Conservation (phyloP, 2,113 vertebrate species). For the Petrocephalus microphthalmus region DNA sequence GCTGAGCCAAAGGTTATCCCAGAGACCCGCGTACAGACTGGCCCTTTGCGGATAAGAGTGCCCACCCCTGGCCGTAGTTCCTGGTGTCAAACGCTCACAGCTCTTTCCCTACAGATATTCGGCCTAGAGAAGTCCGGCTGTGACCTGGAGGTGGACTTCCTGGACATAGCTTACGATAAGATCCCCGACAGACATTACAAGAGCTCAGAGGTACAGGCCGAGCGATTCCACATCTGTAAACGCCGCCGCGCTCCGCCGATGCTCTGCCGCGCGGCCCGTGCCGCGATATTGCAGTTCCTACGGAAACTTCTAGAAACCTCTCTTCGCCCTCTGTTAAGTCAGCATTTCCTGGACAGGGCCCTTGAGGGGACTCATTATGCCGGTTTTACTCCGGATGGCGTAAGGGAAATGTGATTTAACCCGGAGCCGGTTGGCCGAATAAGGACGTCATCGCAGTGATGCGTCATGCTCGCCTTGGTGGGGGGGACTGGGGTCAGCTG, state of each 20-base stretch:
- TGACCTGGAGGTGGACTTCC: conserved; percentile 21
- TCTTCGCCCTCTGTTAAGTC: neutral
- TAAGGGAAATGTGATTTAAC: neutral
- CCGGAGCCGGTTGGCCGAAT: neutral
- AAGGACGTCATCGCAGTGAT: neutral
- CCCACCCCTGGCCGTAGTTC: no score
- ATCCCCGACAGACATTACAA: conserved; percentile 46
- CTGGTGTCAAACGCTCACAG: conserved; percentile 28
- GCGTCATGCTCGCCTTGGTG: neutral
- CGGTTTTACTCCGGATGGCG: neutral
- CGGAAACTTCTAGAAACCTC: neutral
- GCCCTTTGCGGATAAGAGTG: no score
- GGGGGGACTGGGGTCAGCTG: neutral
- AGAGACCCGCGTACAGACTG: no score
- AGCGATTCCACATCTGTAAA: neutral
- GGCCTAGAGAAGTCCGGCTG: conserved; percentile 44
- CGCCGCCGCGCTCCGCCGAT: neutral
- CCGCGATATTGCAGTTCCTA: neutral
- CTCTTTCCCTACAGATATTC: conserved; percentile 42
- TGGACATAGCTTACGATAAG: conserved; percentile 28
- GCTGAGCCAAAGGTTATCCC: no score
- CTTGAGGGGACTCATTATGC: neutral
- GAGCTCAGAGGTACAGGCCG: conserved; percentile 19
- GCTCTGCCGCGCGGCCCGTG: neutral
- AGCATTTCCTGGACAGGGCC: neutral